These are phyloP conservation scores for Linnaemya tessellans DNA, from an alignment of 2,888 invertebrate species.

Conservation along the genomic window DNA sequence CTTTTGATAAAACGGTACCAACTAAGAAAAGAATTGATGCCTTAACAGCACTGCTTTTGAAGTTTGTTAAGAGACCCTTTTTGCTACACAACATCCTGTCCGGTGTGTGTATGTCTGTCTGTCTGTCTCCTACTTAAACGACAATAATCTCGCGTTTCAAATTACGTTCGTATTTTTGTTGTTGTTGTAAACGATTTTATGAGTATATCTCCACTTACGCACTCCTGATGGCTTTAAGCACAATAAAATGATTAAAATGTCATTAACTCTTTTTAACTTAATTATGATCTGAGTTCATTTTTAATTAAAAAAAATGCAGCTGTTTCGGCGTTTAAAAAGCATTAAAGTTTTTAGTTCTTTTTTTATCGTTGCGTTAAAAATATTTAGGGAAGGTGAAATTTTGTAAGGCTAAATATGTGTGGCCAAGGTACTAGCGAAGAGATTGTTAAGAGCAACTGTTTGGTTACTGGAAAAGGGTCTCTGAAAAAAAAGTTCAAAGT, in stretches of 20 bases:
- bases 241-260: constrained; percentile 68
- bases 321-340: constrained; percentile 28
- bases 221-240: constrained; percentile 20
- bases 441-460: background rate
- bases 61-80: background rate
- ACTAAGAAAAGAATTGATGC: background rate
- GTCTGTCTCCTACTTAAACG: constrained; percentile 23
- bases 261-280: constrained; percentile 65
- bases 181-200: background rate
- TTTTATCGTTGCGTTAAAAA: background rate
- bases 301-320: constrained; percentile 44
- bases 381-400: constrained; percentile 21
- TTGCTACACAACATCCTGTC: constrained; percentile 40
- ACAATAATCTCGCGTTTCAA: constrained; percentile 57
- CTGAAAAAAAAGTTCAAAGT: background rate
- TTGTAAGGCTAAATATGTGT: constrained; percentile 37
- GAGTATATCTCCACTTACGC: background rate
- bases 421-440: constrained; percentile 7
- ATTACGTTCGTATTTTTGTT: constrained; percentile 52
- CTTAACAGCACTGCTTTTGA: background rate
- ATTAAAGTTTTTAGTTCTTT: constrained; percentile 18
- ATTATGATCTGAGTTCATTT: constrained; percentile 35
- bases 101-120: background rate
- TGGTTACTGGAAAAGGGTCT: constrained; percentile 27
- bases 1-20: no score